These are phyloP conservation scores for Microctonus hyperodae DNA, from an alignment of 2,888 invertebrate species.

Conservation along the genomic window DNA sequence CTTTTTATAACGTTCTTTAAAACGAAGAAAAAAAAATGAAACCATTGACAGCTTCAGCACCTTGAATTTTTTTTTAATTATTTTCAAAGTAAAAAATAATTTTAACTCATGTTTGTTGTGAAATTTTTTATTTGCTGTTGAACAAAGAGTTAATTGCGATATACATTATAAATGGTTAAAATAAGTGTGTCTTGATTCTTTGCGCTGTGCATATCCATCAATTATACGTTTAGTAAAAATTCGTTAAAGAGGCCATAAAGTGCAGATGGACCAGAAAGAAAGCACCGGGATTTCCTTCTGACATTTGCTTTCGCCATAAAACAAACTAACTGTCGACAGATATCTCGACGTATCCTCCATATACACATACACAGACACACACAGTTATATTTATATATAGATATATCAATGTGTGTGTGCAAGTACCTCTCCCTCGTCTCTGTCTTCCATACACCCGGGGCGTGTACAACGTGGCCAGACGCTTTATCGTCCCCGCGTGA, in stretches of 20 bases:
- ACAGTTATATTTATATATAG: background rate
- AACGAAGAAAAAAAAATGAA: no score
- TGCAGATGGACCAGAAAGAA: conserved; percentile 58
- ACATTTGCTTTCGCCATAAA: conserved; percentile 51
- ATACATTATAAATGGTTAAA: conserved; percentile 20
- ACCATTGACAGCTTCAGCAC: no score
- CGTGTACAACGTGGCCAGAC: conserved; percentile 48
- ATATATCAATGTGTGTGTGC: background rate
- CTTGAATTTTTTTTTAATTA: no score
- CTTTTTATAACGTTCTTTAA: no score
- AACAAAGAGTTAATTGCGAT: background rate
- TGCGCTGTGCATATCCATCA: conserved; percentile 34
- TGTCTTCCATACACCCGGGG: conserved; percentile 38
- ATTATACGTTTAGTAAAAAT: conserved; percentile 46
- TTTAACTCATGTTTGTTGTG: background rate
- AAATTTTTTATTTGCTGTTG: background rate
- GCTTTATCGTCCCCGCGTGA: conserved; percentile 58
- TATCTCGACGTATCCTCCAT: conserved; percentile 46
- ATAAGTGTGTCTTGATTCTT: conserved; percentile 13
- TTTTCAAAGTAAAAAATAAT: no score
- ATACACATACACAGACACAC: conserved; percentile 1
- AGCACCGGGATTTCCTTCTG: conserved; percentile 46
- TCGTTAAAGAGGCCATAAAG: conserved; percentile 57
- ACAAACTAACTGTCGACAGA: conserved; percentile 59
- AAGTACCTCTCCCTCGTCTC: background rate